Evolutionary conservation across 2,888 invertebrate species (phyloP).

Genomic region (Alcis repandata): DNA sequence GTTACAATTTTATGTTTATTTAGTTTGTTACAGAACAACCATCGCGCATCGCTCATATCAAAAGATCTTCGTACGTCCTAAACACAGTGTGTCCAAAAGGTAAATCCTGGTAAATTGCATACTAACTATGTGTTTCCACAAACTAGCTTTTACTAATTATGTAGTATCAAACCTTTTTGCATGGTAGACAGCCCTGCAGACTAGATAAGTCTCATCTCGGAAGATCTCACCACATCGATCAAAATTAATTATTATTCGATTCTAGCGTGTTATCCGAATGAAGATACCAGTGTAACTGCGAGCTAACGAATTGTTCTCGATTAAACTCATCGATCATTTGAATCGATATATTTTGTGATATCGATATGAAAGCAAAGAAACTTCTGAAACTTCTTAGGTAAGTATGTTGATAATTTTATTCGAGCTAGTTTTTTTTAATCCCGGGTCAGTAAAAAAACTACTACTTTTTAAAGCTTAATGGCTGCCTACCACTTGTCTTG

Average conservation of each 20-base stretch:
- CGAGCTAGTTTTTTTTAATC: no score
- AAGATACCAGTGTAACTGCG: conserved; percentile 55
- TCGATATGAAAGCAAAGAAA: neutral
- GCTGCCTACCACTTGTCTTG: no score
- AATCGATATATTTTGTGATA: conserved; percentile 22
- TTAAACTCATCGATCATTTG: conserved; percentile 64
- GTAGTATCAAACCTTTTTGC: neutral
- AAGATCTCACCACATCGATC: conserved; percentile 59
- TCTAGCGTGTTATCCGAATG: conserved; percentile 58
- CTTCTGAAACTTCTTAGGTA: neutral
- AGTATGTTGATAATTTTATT: neutral
- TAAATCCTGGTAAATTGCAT: neutral
- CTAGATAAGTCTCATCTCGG: neutral
- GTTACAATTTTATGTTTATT: neutral
- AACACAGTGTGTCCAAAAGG: no score
- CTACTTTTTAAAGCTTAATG: no score
- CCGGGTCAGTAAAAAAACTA: no score
- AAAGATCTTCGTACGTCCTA: neutral
- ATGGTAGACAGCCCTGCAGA: neutral
- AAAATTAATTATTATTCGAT: conserved; percentile 70
- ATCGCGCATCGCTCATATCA: neutral
- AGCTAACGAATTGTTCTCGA: conserved; percentile 57
- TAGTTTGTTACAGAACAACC: no score
- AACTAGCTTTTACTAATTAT: neutral
- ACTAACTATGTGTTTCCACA: neutral